A percentile compares a stretch with the other conserved stretches of the same genome.
Conservation (phyloP, 2,113 vertebrate genomes). For the Oenanthe melanoleuca region DNA sequence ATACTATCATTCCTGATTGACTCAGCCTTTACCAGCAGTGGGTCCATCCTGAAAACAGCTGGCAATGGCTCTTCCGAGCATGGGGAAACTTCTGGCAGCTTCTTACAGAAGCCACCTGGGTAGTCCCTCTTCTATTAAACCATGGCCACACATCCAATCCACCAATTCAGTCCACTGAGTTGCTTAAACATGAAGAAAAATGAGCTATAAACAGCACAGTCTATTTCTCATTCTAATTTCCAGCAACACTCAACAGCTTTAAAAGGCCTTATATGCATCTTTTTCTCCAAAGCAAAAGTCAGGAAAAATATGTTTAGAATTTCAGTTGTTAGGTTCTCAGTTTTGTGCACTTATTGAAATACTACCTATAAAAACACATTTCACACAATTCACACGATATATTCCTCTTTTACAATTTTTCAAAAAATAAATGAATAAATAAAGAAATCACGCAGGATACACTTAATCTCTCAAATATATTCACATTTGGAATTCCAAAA, state of each 20-base stretch:
- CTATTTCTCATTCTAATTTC: not conserved
- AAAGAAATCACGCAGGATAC: not conserved
- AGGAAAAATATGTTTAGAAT: not conserved
- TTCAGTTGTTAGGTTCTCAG: not conserved
- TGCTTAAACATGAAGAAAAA: not conserved
- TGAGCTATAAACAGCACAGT: not conserved
- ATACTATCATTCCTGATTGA: not conserved
- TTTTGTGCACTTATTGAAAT: not conserved
- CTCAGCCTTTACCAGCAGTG: accelerated
- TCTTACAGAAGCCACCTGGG: not conserved
- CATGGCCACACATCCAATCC: not conserved
- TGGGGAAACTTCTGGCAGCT: not conserved
- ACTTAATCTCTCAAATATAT: not conserved
- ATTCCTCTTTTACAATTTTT: not conserved
- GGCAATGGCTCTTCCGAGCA: not conserved
- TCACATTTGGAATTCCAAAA: not conserved
- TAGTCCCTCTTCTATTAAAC: not conserved
- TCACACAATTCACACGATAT: not conserved
- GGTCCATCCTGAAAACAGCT: not conserved
- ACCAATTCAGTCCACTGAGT: not conserved
- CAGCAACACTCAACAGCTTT: not conserved
- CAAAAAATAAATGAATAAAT: not conserved
- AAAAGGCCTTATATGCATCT: not conserved
- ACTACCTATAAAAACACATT: not conserved
- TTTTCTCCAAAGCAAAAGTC: not conserved